Base-by-base conservation (phyloP, 2,888 invertebrate genomes). In the Acanthoscelides obtectus region DNA sequence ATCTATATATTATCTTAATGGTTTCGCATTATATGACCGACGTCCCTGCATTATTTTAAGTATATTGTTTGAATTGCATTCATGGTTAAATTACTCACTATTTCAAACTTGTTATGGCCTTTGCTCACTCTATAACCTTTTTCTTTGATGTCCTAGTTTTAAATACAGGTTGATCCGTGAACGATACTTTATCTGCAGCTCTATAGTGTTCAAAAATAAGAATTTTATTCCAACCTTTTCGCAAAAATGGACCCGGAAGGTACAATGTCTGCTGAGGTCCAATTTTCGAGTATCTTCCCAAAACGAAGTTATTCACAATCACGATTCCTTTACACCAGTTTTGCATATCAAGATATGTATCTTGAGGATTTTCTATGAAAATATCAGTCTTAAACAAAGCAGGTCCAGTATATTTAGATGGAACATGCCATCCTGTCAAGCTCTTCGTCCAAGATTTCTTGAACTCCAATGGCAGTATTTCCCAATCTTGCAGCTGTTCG, bases 271-370 rank as follows among this genome's bases (percentile, higher is more conserved):
- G 88, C 84, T 95, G 94, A 0, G 97, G 97, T 0, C 97, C 96
- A 21, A 89, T 87, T 0, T 87, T 81, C 0, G 92, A 91, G 84
- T 96, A 96, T 68, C 97, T 88, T 0, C 96, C 96, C 27, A 97
- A 87, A 83, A 96, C 95, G 80, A 93, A 90, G 0, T 93, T 93
- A 82, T 97, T 97, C 0, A 97, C 86, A 83, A 94, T 93, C 0
- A 93, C 90, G 72, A 93, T 89, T 0, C 97, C 97, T 88, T 96
- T 96, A 72, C 89, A 90, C 97, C 97, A 97, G n/a, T 90, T 90
- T 66, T 88, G 87, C 77, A 94, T 90, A 80, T 94, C 92, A 19
- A 97, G 80, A 81, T 90, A 96, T 0, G 95, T 96, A 81, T 96
- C 96, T 64, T 86, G 81, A 0, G 91, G 88, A 90, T 66, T 87